Percentiles rank a stretch among this genome's conserved stretches.
Evolutionary conservation across 2,113 vertebrate genomes (phyloP).

Genomic region (Meleagris gallopavo): DNA sequence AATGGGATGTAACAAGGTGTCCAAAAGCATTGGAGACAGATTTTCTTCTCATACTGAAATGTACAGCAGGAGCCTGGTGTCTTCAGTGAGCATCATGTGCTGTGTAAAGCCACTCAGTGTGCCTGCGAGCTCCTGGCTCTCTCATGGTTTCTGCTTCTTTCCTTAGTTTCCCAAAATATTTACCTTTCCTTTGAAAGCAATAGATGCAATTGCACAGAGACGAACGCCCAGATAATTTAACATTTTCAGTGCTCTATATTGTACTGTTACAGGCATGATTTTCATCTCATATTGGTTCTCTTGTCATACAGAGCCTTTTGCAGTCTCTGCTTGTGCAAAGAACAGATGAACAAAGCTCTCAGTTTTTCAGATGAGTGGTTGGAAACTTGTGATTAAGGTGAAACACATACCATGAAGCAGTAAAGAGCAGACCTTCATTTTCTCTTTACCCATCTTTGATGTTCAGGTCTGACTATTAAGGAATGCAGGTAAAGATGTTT

Average conservation of each 20-base stretch:
- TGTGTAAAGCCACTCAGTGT: constrained; percentile 27
- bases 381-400: not conserved
- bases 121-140: not conserved
- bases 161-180: not conserved
- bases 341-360: not conserved
- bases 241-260: not conserved
- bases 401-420: not conserved
- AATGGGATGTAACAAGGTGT: constrained; percentile 82
- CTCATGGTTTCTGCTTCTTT: not conserved
- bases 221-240: not conserved
- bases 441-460: not conserved
- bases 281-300: not conserved
- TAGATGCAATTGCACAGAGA: not conserved
- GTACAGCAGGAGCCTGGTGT: constrained; percentile 6
- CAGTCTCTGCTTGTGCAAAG: not conserved
- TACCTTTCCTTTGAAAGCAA: not conserved
- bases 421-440: not conserved
- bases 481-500: not conserved
- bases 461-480: not conserved
- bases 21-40: constrained; percentile 61
- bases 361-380: not conserved
- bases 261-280: not conserved
- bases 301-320: not conserved
- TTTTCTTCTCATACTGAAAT: constrained; percentile 55
- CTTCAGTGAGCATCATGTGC: constrained; percentile 37